These are phyloP conservation scores for Drosophila repletoides DNA, from an alignment of 1,140 invertebrate species.

Conservation along the genomic window DNA sequence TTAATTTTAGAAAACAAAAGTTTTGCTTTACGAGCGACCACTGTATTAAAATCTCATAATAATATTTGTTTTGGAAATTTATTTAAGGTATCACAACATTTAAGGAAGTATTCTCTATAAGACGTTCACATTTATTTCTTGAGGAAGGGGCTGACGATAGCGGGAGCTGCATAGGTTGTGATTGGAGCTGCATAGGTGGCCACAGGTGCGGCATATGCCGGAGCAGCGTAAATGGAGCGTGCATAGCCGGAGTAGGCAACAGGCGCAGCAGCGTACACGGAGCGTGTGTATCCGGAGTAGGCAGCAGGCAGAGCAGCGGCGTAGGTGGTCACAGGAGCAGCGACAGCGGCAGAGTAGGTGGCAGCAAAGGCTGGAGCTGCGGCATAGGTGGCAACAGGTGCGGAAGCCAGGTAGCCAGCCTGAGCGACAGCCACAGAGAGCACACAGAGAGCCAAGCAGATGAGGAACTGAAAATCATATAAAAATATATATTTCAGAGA, in stretches of 20 bases:
- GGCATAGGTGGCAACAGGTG: conserved; percentile 32
- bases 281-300: conserved; percentile 4
- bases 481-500: not conserved
- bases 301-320: not conserved
- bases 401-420: conserved; percentile 38
- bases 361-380: conserved; percentile 13
- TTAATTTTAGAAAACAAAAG: too few relatives aligned
- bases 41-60: too few relatives aligned
- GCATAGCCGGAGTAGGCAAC: conserved; percentile 20
- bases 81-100: too few relatives aligned
- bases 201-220: conserved; percentile 19
- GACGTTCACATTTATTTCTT: too few relatives aligned
- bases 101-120: not conserved
- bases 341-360: conserved; percentile 1
- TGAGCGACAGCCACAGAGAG: conserved; percentile 50
- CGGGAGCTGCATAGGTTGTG: conserved; percentile 18
- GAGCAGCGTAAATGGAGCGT: conserved; percentile 5
- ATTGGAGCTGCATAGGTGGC: conserved; percentile 7
- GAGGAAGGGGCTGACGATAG: conserved; percentile 26
- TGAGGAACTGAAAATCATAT: conserved; percentile 32
- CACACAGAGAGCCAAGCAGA: conserved; percentile 52
- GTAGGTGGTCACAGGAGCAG: conserved; percentile 18
- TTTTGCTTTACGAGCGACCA: too few relatives aligned
- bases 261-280: conserved; percentile 1
- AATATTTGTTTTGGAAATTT: not conserved